phyloP scores from a whole-genome alignment of 2,888 invertebrate species.

The Cancer borealis region DNA sequence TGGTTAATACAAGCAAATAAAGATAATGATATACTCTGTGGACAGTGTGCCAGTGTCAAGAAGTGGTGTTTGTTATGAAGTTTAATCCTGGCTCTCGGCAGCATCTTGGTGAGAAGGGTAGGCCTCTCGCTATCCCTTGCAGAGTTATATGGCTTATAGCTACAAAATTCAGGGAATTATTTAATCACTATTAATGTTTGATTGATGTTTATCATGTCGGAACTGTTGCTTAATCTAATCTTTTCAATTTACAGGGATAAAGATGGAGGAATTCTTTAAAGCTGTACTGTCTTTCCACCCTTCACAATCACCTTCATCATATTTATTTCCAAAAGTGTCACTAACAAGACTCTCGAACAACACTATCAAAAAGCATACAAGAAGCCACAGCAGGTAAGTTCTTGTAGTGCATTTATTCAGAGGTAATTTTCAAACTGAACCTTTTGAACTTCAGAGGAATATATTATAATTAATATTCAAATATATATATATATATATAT shows the following conservation, averaged over 20 bases:
- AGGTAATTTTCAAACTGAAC: too few species aligned
- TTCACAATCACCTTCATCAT: not conserved
- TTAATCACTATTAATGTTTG: not conserved
- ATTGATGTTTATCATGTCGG: not conserved
- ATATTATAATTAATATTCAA: too few species aligned
- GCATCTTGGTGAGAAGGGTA: too few species aligned
- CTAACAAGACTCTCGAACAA: not conserved
- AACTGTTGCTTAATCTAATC: not conserved
- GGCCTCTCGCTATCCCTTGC: too few species aligned
- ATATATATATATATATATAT: not conserved
- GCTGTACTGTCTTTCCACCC: not conserved
- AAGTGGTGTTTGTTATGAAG: too few species aligned
- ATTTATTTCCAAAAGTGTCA: not conserved
- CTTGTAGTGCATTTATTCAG: not conserved
- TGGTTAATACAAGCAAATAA: too few species aligned
- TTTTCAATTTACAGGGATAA: not conserved
- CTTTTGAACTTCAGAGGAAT: too few species aligned
- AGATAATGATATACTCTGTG: too few species aligned
- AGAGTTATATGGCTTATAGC: too few species aligned
- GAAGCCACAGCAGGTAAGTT: not conserved
- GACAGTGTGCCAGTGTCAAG: too few species aligned
- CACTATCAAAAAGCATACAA: not conserved
- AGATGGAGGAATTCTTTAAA: not conserved
- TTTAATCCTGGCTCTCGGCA: too few species aligned
- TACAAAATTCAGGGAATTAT: too few species aligned